Conservation (phyloP, 1,140 invertebrate genomes). For the Centruroides sculpturatus region DNA sequence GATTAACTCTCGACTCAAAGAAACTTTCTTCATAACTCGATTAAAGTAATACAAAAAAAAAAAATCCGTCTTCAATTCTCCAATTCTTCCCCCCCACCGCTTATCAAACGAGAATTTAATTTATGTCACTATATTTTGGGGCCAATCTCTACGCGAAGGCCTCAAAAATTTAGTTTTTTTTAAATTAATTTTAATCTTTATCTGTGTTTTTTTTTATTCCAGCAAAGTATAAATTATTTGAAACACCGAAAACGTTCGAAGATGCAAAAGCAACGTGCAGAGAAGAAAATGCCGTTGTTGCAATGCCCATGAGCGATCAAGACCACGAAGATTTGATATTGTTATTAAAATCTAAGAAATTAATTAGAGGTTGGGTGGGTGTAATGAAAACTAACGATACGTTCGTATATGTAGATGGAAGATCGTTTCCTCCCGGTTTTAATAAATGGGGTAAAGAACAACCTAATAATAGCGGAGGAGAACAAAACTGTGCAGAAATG, state of each 20-base stretch:
- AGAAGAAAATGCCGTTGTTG: slow-evolving; percentile 8
- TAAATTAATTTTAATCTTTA: neutral
- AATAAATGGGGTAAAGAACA: slow-evolving; percentile 16
- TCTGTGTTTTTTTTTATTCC: neutral
- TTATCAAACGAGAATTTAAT: too few relatives aligned
- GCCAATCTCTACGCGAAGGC: too few relatives aligned
- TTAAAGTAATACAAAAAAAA: too few relatives aligned
- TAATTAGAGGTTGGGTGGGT: slow-evolving; percentile 14
- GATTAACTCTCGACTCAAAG: too few relatives aligned
- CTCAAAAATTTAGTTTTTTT: neutral
- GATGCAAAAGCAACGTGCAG: slow-evolving; percentile 12
- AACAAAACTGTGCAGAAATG: slow-evolving; percentile 17
- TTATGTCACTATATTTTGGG: too few relatives aligned
- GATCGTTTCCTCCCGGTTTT: neutral
- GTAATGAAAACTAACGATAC: slow-evolving; percentile 8
- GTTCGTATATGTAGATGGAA: slow-evolving; percentile 13
- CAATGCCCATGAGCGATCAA: slow-evolving; percentile 8
- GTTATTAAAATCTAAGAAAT: slow-evolving; percentile 11
- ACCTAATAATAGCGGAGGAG: slow-evolving; percentile 16
- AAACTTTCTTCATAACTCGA: too few relatives aligned
- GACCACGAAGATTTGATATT: slow-evolving; percentile 13
- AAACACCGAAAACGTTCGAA: slow-evolving; percentile 13
- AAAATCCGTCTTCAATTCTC: too few relatives aligned
- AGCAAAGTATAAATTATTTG: slow-evolving; percentile 14
- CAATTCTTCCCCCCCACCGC: too few relatives aligned